Percentiles rank a stretch among this genome's conserved stretches.
Conservation (phyloP, 2,113 vertebrate species). For the Xenopus laevis region DNA sequence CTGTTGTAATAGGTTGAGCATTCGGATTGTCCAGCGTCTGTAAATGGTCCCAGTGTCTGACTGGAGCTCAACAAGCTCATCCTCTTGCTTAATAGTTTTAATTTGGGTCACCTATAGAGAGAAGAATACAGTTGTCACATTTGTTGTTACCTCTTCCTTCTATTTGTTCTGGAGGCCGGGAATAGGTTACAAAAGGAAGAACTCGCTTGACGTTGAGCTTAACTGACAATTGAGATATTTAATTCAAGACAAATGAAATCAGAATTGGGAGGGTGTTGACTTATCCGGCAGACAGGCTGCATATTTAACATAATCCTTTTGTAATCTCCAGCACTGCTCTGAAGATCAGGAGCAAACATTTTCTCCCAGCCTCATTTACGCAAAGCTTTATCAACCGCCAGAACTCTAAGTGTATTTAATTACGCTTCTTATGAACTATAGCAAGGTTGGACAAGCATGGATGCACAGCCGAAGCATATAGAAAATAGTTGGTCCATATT, state of each 20-base stretch:
- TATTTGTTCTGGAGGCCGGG: too few relatives aligned
- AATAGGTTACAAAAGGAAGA: too few relatives aligned
- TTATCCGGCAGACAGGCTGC: too few relatives aligned
- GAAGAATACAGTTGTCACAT: background rate
- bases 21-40: slow-evolving; percentile 82
- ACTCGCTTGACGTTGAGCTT: too few relatives aligned
- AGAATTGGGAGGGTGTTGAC: background rate
- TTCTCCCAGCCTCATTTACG: background rate
- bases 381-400: background rate
- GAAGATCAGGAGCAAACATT: background rate
- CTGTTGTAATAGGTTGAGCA: slow-evolving; percentile 81
- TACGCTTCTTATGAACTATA: background rate
- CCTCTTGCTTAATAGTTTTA: slow-evolving; percentile 90
- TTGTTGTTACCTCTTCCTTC: background rate
- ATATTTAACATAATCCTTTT: background rate
- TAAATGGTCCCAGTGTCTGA: slow-evolving; percentile 82
- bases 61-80: slow-evolving; percentile 87
- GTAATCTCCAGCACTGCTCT: background rate
- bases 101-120: slow-evolving; percentile 87
- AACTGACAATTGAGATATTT: background rate
- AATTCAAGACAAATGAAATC: slow-evolving; percentile 1
- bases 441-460: background rate
- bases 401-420: background rate
- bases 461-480: background rate
- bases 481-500: background rate